Conservation (phyloP, 1,140 invertebrate species). For the Lysiphlebus fabarum region DNA sequence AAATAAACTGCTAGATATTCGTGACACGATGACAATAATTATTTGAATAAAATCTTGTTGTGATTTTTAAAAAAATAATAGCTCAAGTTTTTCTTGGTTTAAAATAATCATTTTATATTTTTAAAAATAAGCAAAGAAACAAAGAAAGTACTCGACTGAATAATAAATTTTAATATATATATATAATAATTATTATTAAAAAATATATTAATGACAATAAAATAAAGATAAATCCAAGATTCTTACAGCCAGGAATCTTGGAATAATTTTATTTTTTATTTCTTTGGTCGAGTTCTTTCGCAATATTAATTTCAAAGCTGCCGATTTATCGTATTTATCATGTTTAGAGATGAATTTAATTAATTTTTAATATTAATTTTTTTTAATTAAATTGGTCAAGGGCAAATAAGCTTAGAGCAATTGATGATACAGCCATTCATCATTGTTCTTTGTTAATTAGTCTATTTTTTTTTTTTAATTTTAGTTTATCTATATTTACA, state of each 20-base stretch:
- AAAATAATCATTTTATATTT: too few species aligned
- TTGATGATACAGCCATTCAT: slow-evolving; percentile 26
- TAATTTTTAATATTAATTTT: neutral
- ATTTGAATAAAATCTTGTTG: too few species aligned
- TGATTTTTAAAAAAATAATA: too few species aligned
- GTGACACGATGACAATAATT: too few species aligned
- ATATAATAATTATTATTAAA: too few species aligned
- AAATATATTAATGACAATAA: too few species aligned
- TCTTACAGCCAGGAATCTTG: slow-evolving; percentile 38
- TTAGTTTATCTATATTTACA: neutral
- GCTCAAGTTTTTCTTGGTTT: too few species aligned
- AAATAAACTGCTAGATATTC: too few species aligned
- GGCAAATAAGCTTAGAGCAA: slow-evolving; percentile 18
- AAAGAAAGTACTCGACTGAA: neutral
- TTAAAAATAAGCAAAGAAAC: too few species aligned
- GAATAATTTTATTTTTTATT: neutral
- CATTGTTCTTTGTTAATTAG: slow-evolving; percentile 10
- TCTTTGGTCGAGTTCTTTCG: neutral
- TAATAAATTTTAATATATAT: neutral
- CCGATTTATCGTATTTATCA: slow-evolving; percentile 6
- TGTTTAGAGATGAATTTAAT: slow-evolving; percentile 5
- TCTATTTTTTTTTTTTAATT: neutral
- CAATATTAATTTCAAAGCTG: neutral
- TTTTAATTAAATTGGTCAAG: slow-evolving; percentile 12
- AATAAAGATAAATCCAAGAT: slow-evolving; percentile 23